Evolutionary conservation across 1,140 invertebrate genomes (phyloP).

Genomic region (Temnothorax nylanderi): DNA sequence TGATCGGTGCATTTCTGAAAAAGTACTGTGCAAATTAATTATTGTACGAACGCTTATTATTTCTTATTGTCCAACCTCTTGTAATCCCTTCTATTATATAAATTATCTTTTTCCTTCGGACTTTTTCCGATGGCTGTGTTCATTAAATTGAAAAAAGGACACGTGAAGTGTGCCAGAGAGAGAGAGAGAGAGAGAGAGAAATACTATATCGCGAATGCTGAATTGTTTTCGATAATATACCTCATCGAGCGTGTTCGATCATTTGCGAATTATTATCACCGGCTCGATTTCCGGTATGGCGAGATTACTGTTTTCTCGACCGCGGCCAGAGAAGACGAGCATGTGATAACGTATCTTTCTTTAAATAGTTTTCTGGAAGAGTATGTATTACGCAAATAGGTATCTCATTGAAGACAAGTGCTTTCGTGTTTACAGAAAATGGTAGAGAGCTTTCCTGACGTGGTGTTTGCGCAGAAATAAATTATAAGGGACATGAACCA

Average conservation of each 20-base stretch:
- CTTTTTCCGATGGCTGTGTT: not conserved
- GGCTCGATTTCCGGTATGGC: conserved; percentile 25
- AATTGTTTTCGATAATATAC: conserved; percentile 3
- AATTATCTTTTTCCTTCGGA: conserved; percentile 4
- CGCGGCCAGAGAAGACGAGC: not conserved
- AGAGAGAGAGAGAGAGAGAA: too few relatives aligned
- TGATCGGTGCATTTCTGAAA: conserved; percentile 15
- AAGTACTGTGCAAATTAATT: conserved; percentile 40
- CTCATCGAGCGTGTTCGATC: not conserved
- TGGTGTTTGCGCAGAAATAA: conserved; percentile 28
- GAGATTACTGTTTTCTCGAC: conserved; percentile 31
- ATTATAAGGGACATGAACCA: not conserved
- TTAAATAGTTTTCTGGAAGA: conserved; percentile 4
- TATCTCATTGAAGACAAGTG: conserved; percentile 33
- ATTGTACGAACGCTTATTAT: conserved; percentile 11
- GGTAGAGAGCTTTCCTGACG: conserved; percentile 9
- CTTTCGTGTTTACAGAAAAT: not conserved
- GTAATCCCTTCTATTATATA: conserved; percentile 16
- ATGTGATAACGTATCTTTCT: conserved; percentile 12
- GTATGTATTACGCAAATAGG: conserved; percentile 14
- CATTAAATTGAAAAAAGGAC: not conserved
- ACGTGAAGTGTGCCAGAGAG: not conserved
- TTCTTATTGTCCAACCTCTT: conserved; percentile 2
- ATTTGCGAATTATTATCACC: conserved; percentile 22
- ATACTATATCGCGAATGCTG: not conserved